These are phyloP conservation scores for Nemotelus nigrinus DNA, from an alignment of 2,888 invertebrate genomes.

Conservation along the genomic window DNA sequence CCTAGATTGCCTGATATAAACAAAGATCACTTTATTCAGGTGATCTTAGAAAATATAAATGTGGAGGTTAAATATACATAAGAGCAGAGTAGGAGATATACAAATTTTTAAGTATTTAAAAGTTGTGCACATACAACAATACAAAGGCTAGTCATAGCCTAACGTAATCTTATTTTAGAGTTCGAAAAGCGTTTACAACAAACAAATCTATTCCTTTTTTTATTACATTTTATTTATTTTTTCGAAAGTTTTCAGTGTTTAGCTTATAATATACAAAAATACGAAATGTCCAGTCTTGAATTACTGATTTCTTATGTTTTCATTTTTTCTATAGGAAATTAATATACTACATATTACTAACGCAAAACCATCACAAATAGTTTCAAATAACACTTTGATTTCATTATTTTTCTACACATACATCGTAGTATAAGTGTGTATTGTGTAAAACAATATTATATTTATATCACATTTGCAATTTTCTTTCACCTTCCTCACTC, in stretches of 20 bases:
- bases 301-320: constrained; percentile 10
- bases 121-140: no score
- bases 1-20: no score
- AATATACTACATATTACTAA: constrained; percentile 7
- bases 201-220: not conserved
- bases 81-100: no score
- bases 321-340: constrained; percentile 12
- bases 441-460: constrained; percentile 5
- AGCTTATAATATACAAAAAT: constrained; percentile 37
- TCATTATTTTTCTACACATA: not conserved
- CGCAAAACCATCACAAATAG: constrained; percentile 43
- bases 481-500: not conserved
- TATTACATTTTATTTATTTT: constrained; percentile 11
- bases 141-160: no score
- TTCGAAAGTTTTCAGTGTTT: not conserved
- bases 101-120: no score
- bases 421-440: constrained; percentile 6
- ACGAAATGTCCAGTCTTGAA: constrained; percentile 43
- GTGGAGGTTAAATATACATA: no score
- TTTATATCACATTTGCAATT: constrained; percentile 42
- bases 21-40: no score
- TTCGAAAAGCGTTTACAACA: no score
- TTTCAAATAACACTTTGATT: constrained; percentile 43
- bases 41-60: no score
- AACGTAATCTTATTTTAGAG: no score